Evolutionary conservation across 1,140 invertebrate species (phyloP).

Genomic region (Monomorium pharaonis): DNA sequence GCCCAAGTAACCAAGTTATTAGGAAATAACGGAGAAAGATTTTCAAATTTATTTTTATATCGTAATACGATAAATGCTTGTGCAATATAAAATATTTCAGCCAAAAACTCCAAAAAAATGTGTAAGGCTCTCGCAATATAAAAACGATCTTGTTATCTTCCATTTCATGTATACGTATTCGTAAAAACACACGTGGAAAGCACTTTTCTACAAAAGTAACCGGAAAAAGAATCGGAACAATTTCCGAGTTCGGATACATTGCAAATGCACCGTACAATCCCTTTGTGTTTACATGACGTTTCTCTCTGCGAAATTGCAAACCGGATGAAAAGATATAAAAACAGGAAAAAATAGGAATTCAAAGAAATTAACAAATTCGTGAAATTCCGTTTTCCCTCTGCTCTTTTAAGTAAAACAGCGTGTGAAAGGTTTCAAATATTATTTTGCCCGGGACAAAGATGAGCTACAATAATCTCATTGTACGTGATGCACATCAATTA

Average conservation of each 20-base stretch:
- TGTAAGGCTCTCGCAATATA: not conserved
- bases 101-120: not conserved
- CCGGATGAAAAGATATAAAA: not conserved
- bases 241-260: constrained; percentile 27
- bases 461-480: not conserved
- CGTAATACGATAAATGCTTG: not conserved
- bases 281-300: constrained; percentile 19
- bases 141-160: not conserved
- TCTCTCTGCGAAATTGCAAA: not conserved
- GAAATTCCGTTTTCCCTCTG: not conserved
- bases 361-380: not conserved
- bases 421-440: not conserved
- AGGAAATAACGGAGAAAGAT: not conserved
- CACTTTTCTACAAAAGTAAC: not conserved
- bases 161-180: not conserved
- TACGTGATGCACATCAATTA: not conserved
- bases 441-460: not conserved
- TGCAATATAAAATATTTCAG: not conserved
- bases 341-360: not conserved
- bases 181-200: not conserved
- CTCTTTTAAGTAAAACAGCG: not conserved
- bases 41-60: not conserved
- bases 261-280: constrained; percentile 3
- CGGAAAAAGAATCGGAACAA: not conserved
- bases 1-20: not conserved